Base-by-base conservation (phyloP, 2,888 invertebrate species). In the Selenia dentaria region DNA sequence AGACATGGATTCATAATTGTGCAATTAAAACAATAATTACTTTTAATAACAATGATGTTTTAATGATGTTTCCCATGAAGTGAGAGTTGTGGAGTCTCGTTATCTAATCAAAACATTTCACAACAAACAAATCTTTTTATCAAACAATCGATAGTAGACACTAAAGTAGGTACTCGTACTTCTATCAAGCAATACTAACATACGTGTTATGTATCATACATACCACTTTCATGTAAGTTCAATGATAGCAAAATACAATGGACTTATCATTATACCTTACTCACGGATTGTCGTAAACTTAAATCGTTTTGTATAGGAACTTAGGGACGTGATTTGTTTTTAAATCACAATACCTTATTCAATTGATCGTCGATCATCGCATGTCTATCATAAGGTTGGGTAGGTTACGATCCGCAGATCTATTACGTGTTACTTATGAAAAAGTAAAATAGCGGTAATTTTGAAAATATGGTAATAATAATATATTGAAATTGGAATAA, bases 121-220 rank as follows among this genome's bases (percentile, higher is more conserved):
- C 25, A 10, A 27, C 11, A 10, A n/a, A 27, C 9, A 6, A 11
- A 27, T 36, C 25, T 36, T 37, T n/a, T 49, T 53, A 53, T 53
- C 52, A 37, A 28, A 41, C 34, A 31, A 47, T 48, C 34, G 31
- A 48, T 41, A 28, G 39, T 18, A 18, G 4, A 18, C n/a, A n/a
- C n/a, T n/a, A n/a, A n/a, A n/a, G n/a, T n/a, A n/a, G n/a, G n/a
- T n/a, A n/a, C n/a, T n/a, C n/a, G n/a, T 22, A 22, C 22, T 22
- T 33, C 34, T 47, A 35, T 46, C 45, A 22, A 8, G 22, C 22
- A 22, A 22, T 22, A 8, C 22, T 8, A 22, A 6, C 22, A 8
- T 2, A 22, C 22, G 8, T 6, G 22, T 8, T 6, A n/a, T n/a
- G n/a, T n/a, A 22, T 22, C 22, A 22, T 22, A 6, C 22, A 22